Evolutionary conservation across 2,888 invertebrate species (phyloP).

Genomic region (Rotaria magnacalcarata): DNA sequence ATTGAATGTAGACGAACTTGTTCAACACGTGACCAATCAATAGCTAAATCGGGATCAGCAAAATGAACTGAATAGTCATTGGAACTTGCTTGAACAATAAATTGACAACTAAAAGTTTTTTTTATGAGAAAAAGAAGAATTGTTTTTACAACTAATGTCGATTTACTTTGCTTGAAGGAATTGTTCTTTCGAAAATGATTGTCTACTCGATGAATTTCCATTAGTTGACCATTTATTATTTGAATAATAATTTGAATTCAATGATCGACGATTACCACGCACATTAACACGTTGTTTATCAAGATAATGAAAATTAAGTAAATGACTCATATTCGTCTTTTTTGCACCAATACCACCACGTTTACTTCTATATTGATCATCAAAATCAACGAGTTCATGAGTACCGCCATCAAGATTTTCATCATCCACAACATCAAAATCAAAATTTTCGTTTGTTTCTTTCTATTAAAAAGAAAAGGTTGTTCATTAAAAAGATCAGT

Average conservation of each 20-base stretch:
- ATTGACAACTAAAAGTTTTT: slow-evolving; percentile 71
- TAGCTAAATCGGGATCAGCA: slow-evolving; percentile 78
- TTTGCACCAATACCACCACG: slow-evolving; percentile 59
- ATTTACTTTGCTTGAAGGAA: slow-evolving; percentile 83
- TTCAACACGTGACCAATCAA: slow-evolving; percentile 85
- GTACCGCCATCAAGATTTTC: background rate
- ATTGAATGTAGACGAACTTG: slow-evolving; percentile 65
- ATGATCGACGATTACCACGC: slow-evolving; percentile 42
- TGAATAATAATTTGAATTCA: slow-evolving; percentile 48
- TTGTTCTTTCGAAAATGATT: slow-evolving; percentile 82
- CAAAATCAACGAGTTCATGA: background rate
- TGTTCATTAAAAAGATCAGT: too few species aligned
- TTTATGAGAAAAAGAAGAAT: too few species aligned
- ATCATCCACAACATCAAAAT: background rate
- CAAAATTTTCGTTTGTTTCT: background rate
- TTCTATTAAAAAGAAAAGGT: background rate
- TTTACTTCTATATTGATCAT: background rate
- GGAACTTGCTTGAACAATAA: slow-evolving; percentile 74
- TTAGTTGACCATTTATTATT: slow-evolving; percentile 47
- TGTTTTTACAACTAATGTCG: too few species aligned
- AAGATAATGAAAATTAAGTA: slow-evolving; percentile 77
- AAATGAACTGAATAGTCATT: slow-evolving; percentile 72
- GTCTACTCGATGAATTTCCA: slow-evolving; percentile 47
- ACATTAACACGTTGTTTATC: slow-evolving; percentile 46
- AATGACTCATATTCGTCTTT: slow-evolving; percentile 85